Evolutionary conservation across 2,888 invertebrate genomes (phyloP).

Genomic region (Isotomurus palustris): DNA sequence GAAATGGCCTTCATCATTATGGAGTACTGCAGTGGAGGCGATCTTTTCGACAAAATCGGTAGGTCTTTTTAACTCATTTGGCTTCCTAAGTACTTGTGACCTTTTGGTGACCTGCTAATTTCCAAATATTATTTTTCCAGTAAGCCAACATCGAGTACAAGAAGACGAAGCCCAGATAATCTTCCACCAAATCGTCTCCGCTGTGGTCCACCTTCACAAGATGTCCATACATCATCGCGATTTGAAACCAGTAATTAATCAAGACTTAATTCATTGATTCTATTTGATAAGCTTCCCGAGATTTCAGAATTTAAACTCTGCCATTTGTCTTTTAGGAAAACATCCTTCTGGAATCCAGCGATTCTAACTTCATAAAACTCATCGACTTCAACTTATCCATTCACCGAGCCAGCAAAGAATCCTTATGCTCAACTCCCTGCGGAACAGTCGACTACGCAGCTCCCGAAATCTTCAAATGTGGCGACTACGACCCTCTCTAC

Average conservation of each 20-base stretch:
- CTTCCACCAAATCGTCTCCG: not conserved
- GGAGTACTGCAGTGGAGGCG: not conserved
- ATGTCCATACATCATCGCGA: not conserved
- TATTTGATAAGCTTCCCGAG: not conserved
- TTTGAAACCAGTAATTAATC: not conserved
- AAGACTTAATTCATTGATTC: not conserved
- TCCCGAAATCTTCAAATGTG: not conserved
- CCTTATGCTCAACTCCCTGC: not conserved
- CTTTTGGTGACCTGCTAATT: too few relatives aligned
- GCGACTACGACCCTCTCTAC: not conserved
- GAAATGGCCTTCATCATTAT: not conserved
- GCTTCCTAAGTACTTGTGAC: too few relatives aligned
- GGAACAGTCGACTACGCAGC: slow-evolving; percentile 1
- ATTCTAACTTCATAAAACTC: not conserved
- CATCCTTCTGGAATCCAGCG: not conserved
- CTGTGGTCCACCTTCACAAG: not conserved
- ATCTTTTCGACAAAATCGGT: not conserved
- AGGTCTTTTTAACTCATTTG: too few relatives aligned
- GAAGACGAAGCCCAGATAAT: not conserved
- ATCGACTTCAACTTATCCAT: not conserved
- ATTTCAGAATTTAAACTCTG: too few relatives aligned
- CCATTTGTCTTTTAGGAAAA: not conserved
- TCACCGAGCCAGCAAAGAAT: not conserved
- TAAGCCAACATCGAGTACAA: not conserved
- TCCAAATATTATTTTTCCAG: too few relatives aligned